Evolutionary conservation across 2,113 vertebrate species (phyloP), one percentile per base, ranked within the genome.

Genomic region (Apeltes quadracus): DNA sequence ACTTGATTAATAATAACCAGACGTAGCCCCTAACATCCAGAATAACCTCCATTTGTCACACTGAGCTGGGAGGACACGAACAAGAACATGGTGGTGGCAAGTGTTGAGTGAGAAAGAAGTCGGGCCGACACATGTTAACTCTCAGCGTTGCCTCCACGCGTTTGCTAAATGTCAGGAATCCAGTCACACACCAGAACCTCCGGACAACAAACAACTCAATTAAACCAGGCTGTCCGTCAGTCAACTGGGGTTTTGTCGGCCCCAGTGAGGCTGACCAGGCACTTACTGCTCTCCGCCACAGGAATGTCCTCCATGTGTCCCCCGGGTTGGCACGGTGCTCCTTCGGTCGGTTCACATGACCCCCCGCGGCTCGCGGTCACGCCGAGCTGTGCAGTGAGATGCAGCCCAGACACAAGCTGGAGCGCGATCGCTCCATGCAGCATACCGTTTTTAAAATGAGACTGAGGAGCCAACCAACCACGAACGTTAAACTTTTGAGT

Each of bases 331-430:
- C 84, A 77, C 77, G 85, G 82, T 79, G 51, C 79, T 75, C 70
- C 63, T 85, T 67, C n/a, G 67, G 67, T 87, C 66, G 50, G 73
- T 91, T 93, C 92, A 87, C 91, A 91, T 88, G 87, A 89, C 85
- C 90, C 85, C 62, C n/a, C n/a, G n/a, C n/a, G n/a, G n/a, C n/a
- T n/a, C n/a, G n/a, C n/a, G n/a, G n/a, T n/a, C n/a, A n/a, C n/a
- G n/a, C n/a, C 73, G 76, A 69, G 65, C 62, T 46, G 58, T 73
- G 29, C 50, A 73, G 43, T 50, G 56, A 72, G 65, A 76, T n/a
- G 3, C 51, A 46, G 20, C 59, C 62, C 53, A 61, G 83, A 58
- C 51, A 64, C 44, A 65, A 69, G 23, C 57, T 64, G 32, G 9
- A 70, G 61, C 55, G 44, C 65, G 54, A 39, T 54, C 36, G 16